phyloP scores from a whole-genome alignment of 2,113 vertebrate genomes.

The Dromas ardeola region DNA sequence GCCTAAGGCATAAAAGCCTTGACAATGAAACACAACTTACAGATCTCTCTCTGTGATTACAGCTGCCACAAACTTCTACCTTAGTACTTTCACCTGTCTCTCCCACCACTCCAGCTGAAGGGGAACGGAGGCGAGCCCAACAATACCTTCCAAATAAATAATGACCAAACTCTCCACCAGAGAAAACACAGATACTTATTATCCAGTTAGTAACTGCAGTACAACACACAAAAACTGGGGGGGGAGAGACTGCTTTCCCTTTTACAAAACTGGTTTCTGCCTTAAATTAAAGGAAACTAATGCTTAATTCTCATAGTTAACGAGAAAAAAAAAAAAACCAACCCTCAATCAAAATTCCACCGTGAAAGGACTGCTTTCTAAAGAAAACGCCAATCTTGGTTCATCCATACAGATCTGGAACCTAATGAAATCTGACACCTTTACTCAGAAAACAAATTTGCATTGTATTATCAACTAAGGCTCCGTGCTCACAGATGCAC shows the following conservation, averaged over 20 bases:
- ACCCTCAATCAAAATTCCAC: conserved; percentile 50
- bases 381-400: conserved; percentile 44
- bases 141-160: neutral
- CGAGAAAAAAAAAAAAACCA: neutral
- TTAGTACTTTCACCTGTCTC: neutral
- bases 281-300: conserved; percentile 34
- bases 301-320: conserved; percentile 10
- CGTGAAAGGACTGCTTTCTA: conserved; percentile 61
- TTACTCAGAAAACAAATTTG: conserved; percentile 47
- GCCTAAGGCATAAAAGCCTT: neutral
- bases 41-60: neutral
- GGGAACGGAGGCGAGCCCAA: neutral
- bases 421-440: conserved; percentile 69
- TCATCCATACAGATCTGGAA: conserved; percentile 54
- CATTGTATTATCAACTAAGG: conserved; percentile 22
- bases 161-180: neutral
- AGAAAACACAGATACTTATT: neutral
- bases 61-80: conserved; percentile 1
- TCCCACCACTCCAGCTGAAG: neutral
- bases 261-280: neutral
- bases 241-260: neutral
- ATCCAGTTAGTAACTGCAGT: neutral
- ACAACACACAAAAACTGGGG: neutral
- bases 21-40: neutral
- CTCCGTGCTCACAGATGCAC: conserved; percentile 14